These are phyloP conservation scores for Drosophila sp. DNA, from an alignment of 1,140 invertebrate genomes.

Conservation along the genomic window DNA sequence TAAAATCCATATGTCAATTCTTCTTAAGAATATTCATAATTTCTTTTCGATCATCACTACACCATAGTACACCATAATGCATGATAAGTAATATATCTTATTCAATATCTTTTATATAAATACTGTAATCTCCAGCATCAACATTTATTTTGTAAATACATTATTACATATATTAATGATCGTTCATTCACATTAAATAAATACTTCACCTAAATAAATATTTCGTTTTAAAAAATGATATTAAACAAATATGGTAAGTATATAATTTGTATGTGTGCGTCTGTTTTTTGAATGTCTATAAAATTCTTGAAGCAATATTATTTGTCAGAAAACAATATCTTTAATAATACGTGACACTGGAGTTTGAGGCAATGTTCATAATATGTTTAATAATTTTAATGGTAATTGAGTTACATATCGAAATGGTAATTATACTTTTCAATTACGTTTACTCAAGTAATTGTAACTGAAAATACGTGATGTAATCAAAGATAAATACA, in stretches of 20 bases:
- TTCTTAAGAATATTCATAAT: no score
- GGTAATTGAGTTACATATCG: background rate
- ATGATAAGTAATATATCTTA: no score
- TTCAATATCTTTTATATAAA: no score
- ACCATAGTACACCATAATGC: no score
- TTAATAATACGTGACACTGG: slow-evolving; percentile 4
- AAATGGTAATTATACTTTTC: background rate
- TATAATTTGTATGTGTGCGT: slow-evolving; percentile 30
- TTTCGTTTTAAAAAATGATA: background rate
- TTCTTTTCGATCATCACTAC: background rate
- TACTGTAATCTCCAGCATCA: no score
- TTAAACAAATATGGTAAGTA: slow-evolving; percentile 27
- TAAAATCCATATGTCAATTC: no score
- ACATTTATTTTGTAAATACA: slow-evolving; percentile 15
- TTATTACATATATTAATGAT: background rate
- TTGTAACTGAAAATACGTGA: slow-evolving; percentile 11
- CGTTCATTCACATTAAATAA: background rate
- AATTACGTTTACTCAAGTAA: slow-evolving; percentile 22
- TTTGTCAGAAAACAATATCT: slow-evolving; percentile 4
- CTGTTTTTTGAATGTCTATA: slow-evolving; percentile 28
- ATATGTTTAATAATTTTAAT: slow-evolving; percentile 4
- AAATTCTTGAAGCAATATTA: slow-evolving; percentile 17
- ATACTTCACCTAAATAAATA: no score
- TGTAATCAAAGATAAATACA: slow-evolving; percentile 18
- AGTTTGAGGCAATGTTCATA: background rate